Conservation (phyloP, 2,113 vertebrate genomes). For the Sialia sialis region DNA sequence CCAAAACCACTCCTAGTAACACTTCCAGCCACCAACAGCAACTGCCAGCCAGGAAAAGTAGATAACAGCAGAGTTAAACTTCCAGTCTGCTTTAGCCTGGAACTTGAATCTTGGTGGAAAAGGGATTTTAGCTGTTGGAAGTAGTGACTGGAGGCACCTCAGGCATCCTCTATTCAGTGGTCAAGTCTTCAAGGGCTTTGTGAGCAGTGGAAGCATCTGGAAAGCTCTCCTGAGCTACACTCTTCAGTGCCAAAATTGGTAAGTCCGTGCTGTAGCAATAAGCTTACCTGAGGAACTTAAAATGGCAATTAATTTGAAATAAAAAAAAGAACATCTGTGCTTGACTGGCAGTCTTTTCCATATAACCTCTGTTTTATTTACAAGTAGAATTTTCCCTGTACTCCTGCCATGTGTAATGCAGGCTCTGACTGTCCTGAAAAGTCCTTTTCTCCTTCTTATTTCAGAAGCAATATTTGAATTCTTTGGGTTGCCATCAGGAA, state of each 20-base stretch:
- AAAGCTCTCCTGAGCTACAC: background rate
- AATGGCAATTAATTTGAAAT: background rate
- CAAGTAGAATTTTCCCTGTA: background rate
- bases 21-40: background rate
- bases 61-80: background rate
- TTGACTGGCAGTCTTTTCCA: background rate
- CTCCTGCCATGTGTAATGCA: background rate
- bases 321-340: background rate
- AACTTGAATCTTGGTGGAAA: background rate
- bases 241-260: conserved; percentile 21
- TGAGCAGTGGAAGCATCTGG: background rate
- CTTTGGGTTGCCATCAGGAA: background rate
- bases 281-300: background rate
- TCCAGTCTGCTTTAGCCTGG: background rate
- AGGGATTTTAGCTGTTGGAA: background rate
- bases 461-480: background rate
- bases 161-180: background rate
- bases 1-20: conserved; percentile 50
- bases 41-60: background rate
- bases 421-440: background rate
- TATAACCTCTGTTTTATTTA: background rate
- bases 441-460: background rate
- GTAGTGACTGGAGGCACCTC: background rate
- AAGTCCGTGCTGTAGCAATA: background rate
- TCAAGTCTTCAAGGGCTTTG: background rate